phyloP scores from a whole-genome alignment of 2,797 vertebrate species.

The Kryptopterus vitreolus region DNA sequence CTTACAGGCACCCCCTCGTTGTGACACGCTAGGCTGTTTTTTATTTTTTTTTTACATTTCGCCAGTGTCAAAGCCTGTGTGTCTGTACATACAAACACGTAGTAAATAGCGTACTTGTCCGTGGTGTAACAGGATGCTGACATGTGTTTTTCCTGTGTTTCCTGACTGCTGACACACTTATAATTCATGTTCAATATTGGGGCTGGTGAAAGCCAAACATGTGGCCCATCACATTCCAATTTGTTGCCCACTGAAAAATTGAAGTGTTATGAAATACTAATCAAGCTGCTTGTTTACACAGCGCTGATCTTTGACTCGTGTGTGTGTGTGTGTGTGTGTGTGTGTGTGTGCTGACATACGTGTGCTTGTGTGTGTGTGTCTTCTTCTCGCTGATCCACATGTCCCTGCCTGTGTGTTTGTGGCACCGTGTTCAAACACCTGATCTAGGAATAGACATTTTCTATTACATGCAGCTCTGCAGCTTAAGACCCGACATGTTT shows the following conservation, averaged over 20 bases:
- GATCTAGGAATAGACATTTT: constrained; percentile 39
- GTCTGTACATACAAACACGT: constrained; percentile 74
- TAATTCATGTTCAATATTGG: constrained; percentile 78
- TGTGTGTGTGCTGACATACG: constrained; percentile 28
- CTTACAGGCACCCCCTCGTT: constrained; percentile 54
- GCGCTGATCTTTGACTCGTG: constrained; percentile 69
- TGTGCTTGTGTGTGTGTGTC: constrained; percentile 36
- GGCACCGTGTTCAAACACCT: constrained; percentile 53
- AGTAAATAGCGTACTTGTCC: constrained; percentile 71
- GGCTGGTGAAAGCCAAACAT: constrained; percentile 48
- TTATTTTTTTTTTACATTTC: constrained; percentile 68
- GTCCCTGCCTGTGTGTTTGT: constrained; percentile 51
- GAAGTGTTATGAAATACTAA: constrained; percentile 75
- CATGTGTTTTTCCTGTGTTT: constrained; percentile 24
- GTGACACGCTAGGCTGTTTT: constrained; percentile 67
- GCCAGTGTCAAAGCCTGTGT: constrained; percentile 70
- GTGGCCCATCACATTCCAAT: constrained; percentile 67
- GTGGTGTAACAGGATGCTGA: constrained; percentile 53
- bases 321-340: constrained; percentile 41
- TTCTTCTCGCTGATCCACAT: constrained; percentile 48
- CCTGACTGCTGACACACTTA: constrained; percentile 61
- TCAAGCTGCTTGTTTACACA: constrained; percentile 75
- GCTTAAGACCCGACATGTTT: constrained; percentile 42
- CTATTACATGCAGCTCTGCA: constrained; percentile 47
- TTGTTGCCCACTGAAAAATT: constrained; percentile 78